phyloP scores from a whole-genome alignment of 2,888 invertebrate species.

The Cosmia trapezina region DNA sequence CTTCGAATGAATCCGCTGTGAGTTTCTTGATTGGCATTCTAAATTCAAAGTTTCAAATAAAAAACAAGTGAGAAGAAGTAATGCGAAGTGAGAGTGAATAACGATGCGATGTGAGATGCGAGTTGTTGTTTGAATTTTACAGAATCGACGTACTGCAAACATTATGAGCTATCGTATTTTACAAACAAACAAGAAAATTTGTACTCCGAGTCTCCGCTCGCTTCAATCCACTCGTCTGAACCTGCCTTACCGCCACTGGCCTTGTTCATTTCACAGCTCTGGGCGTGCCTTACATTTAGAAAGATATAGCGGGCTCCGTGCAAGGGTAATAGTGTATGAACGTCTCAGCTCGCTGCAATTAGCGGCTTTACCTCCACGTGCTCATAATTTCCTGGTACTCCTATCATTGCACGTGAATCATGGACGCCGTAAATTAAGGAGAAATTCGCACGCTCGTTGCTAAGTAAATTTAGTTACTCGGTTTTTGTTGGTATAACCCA shows the following conservation, averaged over 20 bases:
- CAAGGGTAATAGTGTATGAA: slow-evolving; percentile 59
- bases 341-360: slow-evolving; percentile 62
- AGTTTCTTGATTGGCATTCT: too few species aligned
- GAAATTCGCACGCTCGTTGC: slow-evolving; percentile 18
- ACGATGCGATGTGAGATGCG: too few species aligned
- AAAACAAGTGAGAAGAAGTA: too few species aligned
- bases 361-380: slow-evolving; percentile 47
- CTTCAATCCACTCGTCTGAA: slow-evolving; percentile 26
- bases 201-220: not conserved
- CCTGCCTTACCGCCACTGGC: slow-evolving; percentile 35
- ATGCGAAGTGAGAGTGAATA: too few species aligned
- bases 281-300: slow-evolving; percentile 44
- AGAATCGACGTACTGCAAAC: too few species aligned
- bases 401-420: slow-evolving; percentile 56
- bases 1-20: too few species aligned
- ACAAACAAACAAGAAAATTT: not conserved
- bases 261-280: slow-evolving; percentile 57
- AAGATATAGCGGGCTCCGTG: slow-evolving; percentile 47
- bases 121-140: too few species aligned
- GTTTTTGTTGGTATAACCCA: slow-evolving; percentile 5
- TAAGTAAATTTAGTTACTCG: slow-evolving; percentile 12
- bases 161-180: not conserved
- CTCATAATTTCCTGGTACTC: slow-evolving; percentile 55
- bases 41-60: too few species aligned
- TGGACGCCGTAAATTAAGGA: slow-evolving; percentile 30